Conservation (phyloP, 2,113 vertebrate species). For the Atrichornis clamosus region DNA sequence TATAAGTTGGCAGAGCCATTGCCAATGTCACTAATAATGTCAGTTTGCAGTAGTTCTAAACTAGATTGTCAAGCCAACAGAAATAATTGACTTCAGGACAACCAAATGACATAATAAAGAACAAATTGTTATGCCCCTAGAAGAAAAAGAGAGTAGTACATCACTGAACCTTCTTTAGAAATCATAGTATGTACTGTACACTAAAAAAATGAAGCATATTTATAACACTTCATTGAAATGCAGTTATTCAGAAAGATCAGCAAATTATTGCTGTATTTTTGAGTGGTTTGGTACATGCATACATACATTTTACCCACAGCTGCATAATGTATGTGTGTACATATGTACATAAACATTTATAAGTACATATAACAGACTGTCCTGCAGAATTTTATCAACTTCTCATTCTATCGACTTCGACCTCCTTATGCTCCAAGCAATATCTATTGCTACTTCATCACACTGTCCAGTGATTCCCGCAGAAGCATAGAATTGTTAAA, state of each 20-base stretch:
- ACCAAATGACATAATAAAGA: not conserved
- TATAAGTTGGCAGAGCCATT: not conserved
- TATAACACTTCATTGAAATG: not conserved
- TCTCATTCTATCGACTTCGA: not conserved
- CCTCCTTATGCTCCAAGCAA: not conserved
- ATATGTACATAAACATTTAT: rapidly evolving
- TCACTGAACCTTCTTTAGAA: not conserved
- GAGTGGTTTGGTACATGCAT: not conserved
- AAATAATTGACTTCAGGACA: not conserved
- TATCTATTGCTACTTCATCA: not conserved
- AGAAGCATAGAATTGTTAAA: not conserved
- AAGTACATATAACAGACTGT: not conserved
- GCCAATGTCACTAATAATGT: not conserved
- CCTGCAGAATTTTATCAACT: not conserved
- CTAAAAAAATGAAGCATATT: not conserved
- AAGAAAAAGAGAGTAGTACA: not conserved
- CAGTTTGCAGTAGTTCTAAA: not conserved
- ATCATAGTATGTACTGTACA: not conserved
- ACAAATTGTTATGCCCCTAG: not conserved
- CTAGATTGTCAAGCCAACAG: not conserved
- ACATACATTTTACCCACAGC: not conserved
- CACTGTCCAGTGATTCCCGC: not conserved
- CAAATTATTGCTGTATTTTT: not conserved
- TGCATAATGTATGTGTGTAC: rapidly evolving
- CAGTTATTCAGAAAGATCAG: not conserved